These are phyloP conservation scores for Cochlearius cochlearius DNA, from an alignment of 2,113 vertebrate species.

Conservation along the genomic window DNA sequence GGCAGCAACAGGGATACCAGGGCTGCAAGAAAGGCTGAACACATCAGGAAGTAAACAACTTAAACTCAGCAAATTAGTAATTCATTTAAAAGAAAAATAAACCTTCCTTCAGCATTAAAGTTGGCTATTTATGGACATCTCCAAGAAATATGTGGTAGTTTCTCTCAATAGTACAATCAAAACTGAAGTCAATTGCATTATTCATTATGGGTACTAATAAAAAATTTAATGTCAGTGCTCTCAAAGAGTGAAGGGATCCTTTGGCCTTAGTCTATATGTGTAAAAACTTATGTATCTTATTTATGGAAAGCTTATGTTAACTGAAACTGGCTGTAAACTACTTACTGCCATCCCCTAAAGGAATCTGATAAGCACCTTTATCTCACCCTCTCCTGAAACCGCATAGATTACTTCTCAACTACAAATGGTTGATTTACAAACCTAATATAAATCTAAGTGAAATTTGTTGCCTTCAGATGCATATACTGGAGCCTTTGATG, in stretches of 20 bases:
- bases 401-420: background rate
- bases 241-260: background rate
- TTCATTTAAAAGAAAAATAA: background rate
- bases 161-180: background rate
- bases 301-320: constrained; percentile 14
- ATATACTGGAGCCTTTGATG: background rate
- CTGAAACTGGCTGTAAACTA: constrained; percentile 27
- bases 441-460: background rate
- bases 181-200: constrained; percentile 1
- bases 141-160: background rate
- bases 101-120: background rate
- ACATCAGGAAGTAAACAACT: background rate
- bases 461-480: background rate
- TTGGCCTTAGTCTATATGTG: constrained; percentile 5
- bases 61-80: background rate
- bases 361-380: constrained; percentile 5
- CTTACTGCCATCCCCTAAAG: background rate
- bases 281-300: constrained; percentile 13
- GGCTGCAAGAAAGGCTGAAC: background rate
- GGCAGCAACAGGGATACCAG: background rate
- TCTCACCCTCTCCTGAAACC: background rate
- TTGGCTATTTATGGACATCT: background rate
- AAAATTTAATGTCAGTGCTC: background rate
- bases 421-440: background rate
- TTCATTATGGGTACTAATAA: background rate